phyloP scores from a whole-genome alignment of 2,888 invertebrate genomes.

The Stramonita haemastoma region DNA sequence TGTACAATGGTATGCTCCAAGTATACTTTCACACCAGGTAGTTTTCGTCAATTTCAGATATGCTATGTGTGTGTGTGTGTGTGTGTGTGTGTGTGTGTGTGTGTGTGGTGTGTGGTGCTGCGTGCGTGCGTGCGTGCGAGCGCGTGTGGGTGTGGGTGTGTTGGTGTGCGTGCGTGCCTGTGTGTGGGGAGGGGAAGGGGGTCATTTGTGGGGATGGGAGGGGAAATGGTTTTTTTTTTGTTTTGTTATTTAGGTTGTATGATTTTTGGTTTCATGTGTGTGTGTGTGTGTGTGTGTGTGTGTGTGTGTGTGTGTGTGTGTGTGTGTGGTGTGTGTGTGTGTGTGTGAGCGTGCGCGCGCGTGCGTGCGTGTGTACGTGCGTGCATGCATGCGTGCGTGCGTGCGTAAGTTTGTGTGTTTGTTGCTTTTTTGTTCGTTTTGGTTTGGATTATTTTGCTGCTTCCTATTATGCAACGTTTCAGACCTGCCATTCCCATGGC shows the following conservation, averaged over 20 bases:
- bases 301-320: not conserved
- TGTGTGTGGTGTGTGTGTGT: not conserved
- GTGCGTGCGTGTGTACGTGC: not conserved
- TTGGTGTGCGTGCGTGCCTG: not conserved
- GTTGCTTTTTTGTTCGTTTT: too few relatives aligned
- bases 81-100: conserved; percentile 17
- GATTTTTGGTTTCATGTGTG: not conserved
- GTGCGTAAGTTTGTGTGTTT: not conserved
- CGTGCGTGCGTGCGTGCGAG: not conserved
- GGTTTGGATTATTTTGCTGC: too few relatives aligned
- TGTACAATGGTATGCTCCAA: too few relatives aligned
- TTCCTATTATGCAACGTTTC: too few relatives aligned
- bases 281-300: conserved; percentile 8
- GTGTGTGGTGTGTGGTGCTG: not conserved
- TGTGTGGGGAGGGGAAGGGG: not conserved
- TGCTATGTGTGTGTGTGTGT: too few relatives aligned
- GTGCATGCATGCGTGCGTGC: not conserved
- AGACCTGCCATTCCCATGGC: too few relatives aligned
- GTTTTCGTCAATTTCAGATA: too few relatives aligned
- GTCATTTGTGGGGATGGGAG: too few relatives aligned
- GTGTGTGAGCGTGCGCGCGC: conserved; percentile 9
- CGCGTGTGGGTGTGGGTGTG: not conserved
- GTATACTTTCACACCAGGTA: too few relatives aligned
- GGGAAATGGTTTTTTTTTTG: too few relatives aligned
- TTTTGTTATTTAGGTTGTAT: not conserved